A percentile compares a stretch with the other conserved stretches of the same genome.
Conservation (phyloP, 2,797 vertebrate species). For the Platyrinchus mystaceus region DNA sequence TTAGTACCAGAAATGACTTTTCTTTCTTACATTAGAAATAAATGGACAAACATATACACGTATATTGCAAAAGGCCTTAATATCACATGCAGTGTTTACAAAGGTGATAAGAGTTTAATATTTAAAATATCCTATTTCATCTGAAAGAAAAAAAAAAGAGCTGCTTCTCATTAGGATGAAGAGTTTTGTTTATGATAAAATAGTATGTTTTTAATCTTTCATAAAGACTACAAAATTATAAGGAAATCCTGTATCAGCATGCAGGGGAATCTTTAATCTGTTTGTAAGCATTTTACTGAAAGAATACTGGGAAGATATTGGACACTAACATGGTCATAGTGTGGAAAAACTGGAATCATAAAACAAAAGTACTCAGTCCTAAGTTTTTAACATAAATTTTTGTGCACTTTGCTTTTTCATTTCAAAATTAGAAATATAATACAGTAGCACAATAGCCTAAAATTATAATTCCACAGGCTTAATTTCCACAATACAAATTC, state of each 20-base stretch:
- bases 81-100: slow-evolving; percentile 30
- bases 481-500: slow-evolving; percentile 70
- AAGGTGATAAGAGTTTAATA: slow-evolving; percentile 35
- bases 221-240: background rate
- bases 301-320: background rate
- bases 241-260: background rate
- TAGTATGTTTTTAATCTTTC: background rate
- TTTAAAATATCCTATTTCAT: slow-evolving; percentile 43
- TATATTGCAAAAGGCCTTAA: slow-evolving; percentile 56
- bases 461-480: slow-evolving; percentile 42
- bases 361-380: background rate
- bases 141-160: background rate
- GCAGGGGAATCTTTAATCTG: background rate
- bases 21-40: slow-evolving; percentile 68
- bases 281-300: background rate
- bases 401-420: background rate
- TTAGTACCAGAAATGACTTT: slow-evolving; percentile 79
- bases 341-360: background rate
- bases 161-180: background rate
- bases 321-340: background rate
- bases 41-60: slow-evolving; percentile 57
- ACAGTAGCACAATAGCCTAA: slow-evolving; percentile 7
- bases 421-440: background rate
- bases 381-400: background rate
- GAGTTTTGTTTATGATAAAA: background rate